A percentile compares a stretch with the other conserved stretches of the same genome.
phyloP scores from a whole-genome alignment of 1,140 invertebrate genomes.

The Fopius arisanus region DNA sequence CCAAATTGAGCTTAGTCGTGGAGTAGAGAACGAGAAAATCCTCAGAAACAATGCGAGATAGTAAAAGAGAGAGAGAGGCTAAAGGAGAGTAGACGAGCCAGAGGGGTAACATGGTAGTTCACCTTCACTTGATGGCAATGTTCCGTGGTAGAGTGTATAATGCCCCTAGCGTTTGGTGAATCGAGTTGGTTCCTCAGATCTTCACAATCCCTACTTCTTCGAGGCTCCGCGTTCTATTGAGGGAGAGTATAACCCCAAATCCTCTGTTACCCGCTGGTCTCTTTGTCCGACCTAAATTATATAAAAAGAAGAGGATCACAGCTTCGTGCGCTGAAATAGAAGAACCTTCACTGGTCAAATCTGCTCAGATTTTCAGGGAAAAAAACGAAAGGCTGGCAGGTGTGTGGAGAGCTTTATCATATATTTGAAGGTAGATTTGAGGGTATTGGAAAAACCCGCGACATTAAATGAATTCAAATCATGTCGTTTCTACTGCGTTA shows the following conservation, averaged over 20 bases:
- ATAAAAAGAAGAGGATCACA: background rate
- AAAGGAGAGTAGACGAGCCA: background rate
- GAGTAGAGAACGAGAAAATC: background rate
- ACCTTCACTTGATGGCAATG: background rate
- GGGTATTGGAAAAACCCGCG: background rate
- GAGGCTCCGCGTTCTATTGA: background rate
- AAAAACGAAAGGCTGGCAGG: background rate
- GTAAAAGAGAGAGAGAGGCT: background rate
- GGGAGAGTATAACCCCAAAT: background rate
- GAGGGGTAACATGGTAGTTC: constrained; percentile 20
- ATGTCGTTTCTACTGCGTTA: background rate
- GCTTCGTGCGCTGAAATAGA: background rate
- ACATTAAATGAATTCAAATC: background rate
- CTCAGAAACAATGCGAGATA: background rate
- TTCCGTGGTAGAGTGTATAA: constrained; percentile 16
- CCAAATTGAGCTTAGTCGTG: background rate
- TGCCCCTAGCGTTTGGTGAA: constrained; percentile 33
- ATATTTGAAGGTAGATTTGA: background rate
- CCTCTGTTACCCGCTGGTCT: background rate
- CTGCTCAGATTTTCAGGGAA: background rate
- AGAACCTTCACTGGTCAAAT: background rate
- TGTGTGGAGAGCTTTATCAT: background rate
- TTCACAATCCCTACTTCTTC: constrained; percentile 19
- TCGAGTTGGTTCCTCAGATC: constrained; percentile 35
- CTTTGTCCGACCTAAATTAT: background rate